Evolutionary conservation across 2,113 vertebrate species (phyloP).

Genomic region (Verasper variegatus): DNA sequence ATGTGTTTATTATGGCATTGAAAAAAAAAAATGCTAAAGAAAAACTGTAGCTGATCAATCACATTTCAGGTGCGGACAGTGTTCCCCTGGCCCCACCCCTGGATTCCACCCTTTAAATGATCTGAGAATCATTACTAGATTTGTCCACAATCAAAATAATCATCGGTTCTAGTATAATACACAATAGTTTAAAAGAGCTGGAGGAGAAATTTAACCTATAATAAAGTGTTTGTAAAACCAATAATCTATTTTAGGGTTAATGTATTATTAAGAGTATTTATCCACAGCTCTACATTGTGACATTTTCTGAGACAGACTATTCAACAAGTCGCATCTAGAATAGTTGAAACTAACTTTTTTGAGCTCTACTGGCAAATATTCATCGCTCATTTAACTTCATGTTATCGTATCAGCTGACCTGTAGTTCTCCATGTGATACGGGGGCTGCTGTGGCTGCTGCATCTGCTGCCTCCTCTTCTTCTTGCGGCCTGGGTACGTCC

Average conservation of each 20-base stretch:
- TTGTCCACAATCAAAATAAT: neutral
- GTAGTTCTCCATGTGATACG: slow-evolving; percentile 85
- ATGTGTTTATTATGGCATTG: no score
- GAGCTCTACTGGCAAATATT: neutral
- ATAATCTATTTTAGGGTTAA: neutral
- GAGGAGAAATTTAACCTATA: no score
- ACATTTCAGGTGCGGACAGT: no score
- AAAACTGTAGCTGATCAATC: no score
- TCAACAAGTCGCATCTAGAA: neutral
- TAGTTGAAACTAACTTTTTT: neutral
- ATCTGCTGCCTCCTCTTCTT: slow-evolving; percentile 88
- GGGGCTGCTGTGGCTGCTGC: slow-evolving; percentile 86
- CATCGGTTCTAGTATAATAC: no score
- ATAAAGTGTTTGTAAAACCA: no score
- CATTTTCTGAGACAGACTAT: neutral
- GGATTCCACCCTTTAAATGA: no score
- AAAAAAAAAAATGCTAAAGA: no score
- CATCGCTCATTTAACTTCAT: neutral
- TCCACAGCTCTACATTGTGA: neutral
- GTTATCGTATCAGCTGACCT: slow-evolving; percentile 54
- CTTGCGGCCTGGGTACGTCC: slow-evolving; percentile 96
- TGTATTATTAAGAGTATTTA: no score
- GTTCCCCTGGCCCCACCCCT: no score
- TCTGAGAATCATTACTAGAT: neutral
- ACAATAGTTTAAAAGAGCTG: no score